These are phyloP conservation scores for Lottia gigantea DNA, from an alignment of 2,888 invertebrate species.

Conservation along the genomic window DNA sequence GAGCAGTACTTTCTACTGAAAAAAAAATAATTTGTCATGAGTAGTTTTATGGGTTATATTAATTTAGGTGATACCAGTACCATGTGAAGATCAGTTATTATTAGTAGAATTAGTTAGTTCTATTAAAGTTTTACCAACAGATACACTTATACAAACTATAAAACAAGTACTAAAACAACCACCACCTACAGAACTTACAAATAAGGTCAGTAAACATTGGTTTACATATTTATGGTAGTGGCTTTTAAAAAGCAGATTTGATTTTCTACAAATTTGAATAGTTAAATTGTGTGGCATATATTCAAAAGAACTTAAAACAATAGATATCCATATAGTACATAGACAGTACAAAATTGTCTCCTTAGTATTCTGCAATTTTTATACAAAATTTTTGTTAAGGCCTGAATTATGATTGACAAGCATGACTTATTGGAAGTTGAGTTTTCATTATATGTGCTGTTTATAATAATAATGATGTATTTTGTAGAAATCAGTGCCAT, in stretches of 20 bases:
- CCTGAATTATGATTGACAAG: too few relatives aligned
- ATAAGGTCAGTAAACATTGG: conserved; percentile 47
- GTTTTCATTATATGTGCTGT: not conserved
- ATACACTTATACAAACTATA: conserved; percentile 84
- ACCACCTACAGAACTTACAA: conserved; percentile 62
- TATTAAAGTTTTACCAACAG: conserved; percentile 85
- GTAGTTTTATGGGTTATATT: not conserved
- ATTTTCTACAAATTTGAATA: too few relatives aligned
- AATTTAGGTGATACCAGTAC: conserved; percentile 75
- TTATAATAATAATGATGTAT: not conserved
- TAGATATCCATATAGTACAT: too few relatives aligned
- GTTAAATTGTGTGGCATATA: too few relatives aligned
- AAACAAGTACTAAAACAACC: conserved; percentile 85
- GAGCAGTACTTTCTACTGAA: too few relatives aligned
- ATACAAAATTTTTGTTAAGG: too few relatives aligned
- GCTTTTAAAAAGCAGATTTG: too few relatives aligned
- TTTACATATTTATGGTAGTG: not conserved
- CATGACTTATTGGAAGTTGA: too few relatives aligned
- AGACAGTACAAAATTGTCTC: too few relatives aligned
- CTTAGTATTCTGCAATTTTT: too few relatives aligned
- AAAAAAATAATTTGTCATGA: too few relatives aligned
- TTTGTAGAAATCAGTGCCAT: conserved; percentile 68
- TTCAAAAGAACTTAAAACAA: too few relatives aligned
- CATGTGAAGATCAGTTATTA: conserved; percentile 74
- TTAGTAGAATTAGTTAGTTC: conserved; percentile 83